Evolutionary conservation across 1,140 invertebrate species (phyloP), one percentile per base, ranked within the genome.

Genomic region (Anastrepha ludens): DNA sequence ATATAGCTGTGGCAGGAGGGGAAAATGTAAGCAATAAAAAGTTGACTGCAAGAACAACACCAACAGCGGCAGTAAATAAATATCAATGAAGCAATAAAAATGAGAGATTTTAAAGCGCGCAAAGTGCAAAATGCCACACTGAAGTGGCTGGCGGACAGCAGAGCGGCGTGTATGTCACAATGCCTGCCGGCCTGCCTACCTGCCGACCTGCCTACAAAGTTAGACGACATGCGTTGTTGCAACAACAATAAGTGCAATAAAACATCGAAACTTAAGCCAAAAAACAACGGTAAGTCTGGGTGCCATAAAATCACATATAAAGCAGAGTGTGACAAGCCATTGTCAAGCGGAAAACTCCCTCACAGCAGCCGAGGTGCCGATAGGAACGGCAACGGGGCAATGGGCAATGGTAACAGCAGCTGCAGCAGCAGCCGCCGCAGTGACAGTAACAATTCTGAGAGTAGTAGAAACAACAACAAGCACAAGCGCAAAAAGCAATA

Each of bases 121-220:
- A 81, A 81, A 81, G 74, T 81, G 74, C 74, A 81, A 81, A 78
- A 81, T 81, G 74, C 74, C 74, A 81, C 74, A 81, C 74, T 47
- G 74, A 81, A 81, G 74, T 55, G 9, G 74, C 47, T 55, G 47
- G 11, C 74, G 74, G 74, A 81, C 74, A 50, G 17, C 39, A 13
- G 41, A 67, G 67, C 11, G 11, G 47, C 47, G 17, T 55, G 17
- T 50, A 0, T 20, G 44, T 9, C n/a, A 20, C 11, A 6, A 55
- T 55, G 11, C 50, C 50, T 55, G 50, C 50, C 29, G 29, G 29
- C 29, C 29, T 29, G 29, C 29, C 29, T 1, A 29, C 29, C 29
- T 29, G 29, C 29, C 29, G 29, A 15, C 17, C 41, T 81, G 74
- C 44, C 9, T 81, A 81, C 74, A 81, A 81, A 81, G 74, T 81